These are phyloP conservation scores for Trachelus tabidus DNA, from an alignment of 2,888 invertebrate genomes.

Conservation along the genomic window DNA sequence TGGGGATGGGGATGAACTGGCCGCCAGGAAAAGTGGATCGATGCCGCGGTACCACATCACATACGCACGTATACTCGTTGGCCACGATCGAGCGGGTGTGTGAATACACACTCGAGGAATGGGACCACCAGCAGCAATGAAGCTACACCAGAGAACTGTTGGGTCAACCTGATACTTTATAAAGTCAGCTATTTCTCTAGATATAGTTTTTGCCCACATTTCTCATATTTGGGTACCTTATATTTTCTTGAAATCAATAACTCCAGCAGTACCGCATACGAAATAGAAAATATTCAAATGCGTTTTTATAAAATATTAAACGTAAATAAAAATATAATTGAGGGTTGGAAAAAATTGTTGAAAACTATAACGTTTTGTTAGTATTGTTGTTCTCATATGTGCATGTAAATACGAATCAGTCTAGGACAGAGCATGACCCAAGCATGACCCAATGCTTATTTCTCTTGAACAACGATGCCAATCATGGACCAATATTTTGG, in stretches of 20 bases:
- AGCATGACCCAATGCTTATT: no score
- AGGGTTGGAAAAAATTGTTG: no score
- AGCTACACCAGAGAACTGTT: neutral
- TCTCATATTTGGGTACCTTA: neutral
- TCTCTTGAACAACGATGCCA: no score
- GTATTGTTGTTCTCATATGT: no score
- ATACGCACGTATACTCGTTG: neutral
- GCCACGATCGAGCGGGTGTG: neutral
- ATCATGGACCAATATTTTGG: no score
- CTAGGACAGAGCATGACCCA: no score
- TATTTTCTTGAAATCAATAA: neutral
- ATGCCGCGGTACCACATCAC: conserved; percentile 48
- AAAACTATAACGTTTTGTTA: no score
- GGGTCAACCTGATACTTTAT: neutral
- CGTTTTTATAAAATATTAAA: no score
- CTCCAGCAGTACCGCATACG: neutral
- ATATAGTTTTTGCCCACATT: neutral
- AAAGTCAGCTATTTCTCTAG: neutral
- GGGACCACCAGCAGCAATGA: neutral
- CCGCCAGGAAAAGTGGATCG: conserved; percentile 56
- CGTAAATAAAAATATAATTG: no score
- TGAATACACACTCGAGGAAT: neutral
- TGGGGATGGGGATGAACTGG: conserved; percentile 38
- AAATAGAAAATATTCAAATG: no score
- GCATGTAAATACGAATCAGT: no score